Evolutionary conservation across 2,113 vertebrate genomes (phyloP).

Genomic region (Osmerus mordax): DNA sequence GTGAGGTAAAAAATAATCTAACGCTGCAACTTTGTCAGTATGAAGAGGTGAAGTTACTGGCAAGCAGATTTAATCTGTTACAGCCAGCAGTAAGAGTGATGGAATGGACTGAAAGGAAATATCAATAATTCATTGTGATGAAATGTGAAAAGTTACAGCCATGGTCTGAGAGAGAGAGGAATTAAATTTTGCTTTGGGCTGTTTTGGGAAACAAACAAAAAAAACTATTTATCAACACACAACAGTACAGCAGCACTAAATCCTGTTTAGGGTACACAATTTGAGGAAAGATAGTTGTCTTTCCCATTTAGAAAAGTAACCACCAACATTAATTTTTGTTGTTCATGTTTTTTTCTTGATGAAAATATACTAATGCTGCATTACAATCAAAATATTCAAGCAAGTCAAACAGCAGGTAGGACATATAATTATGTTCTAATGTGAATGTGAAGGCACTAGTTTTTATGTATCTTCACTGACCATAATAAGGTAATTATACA

Average conservation of each 20-base stretch:
- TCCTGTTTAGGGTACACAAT: not conserved
- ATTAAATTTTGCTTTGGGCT: constrained; percentile 42
- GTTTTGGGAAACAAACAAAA: constrained; percentile 43
- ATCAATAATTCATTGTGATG: constrained; percentile 60
- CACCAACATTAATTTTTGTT: too few relatives aligned
- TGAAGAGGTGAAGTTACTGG: constrained; percentile 9
- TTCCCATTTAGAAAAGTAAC: too few relatives aligned
- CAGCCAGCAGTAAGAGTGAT: constrained; percentile 44
- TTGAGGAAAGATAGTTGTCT: not conserved
- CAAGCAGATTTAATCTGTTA: constrained; percentile 44
- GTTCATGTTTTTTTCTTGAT: too few relatives aligned
- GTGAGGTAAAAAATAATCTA: not conserved
- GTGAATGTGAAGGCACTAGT: too few relatives aligned
- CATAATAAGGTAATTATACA: too few relatives aligned
- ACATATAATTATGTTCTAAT: too few relatives aligned
- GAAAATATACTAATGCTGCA: too few relatives aligned
- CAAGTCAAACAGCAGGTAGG: too few relatives aligned
- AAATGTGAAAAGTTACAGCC: constrained; percentile 51
- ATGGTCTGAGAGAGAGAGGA: constrained; percentile 22
- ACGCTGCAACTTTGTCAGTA: constrained; percentile 7
- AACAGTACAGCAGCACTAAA: constrained; percentile 12
- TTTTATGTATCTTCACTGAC: too few relatives aligned
- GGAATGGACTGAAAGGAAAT: constrained; percentile 45
- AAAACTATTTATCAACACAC: constrained; percentile 44
- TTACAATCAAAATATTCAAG: too few relatives aligned